A percentile compares a stretch with the other conserved stretches of the same genome.
phyloP scores from a whole-genome alignment of 2,113 vertebrate species.

The Campylomormyrus tamandua region DNA sequence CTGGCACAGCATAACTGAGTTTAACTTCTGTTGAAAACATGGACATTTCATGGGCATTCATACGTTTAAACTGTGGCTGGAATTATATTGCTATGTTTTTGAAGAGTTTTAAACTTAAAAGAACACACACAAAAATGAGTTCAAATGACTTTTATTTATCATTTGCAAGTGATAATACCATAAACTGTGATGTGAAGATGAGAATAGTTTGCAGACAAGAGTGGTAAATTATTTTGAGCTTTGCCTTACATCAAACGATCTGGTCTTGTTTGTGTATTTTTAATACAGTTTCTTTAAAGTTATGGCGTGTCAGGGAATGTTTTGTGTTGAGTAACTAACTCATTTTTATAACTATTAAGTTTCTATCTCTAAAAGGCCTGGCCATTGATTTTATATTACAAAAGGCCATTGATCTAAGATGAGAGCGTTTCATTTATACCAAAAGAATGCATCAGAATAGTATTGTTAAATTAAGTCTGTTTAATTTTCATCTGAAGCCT shows the following conservation, averaged over 20 bases:
- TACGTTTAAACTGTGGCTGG: constrained; percentile 73
- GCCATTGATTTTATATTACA: constrained; percentile 19
- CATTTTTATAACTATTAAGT: constrained; percentile 19
- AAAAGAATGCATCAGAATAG: constrained; percentile 21
- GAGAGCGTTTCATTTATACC: constrained; percentile 17
- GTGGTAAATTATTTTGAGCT: constrained; percentile 76
- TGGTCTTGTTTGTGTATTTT: constrained; percentile 87
- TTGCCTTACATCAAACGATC: constrained; percentile 79
- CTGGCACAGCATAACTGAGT: constrained; percentile 65
- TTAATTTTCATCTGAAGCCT: constrained; percentile 17
- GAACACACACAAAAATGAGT: constrained; percentile 28
- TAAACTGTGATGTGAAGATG: constrained; percentile 83
- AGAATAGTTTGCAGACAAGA: constrained; percentile 64
- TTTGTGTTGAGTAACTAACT: constrained; percentile 23
- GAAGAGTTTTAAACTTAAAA: constrained; percentile 35
- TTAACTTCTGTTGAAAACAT: constrained; percentile 66
- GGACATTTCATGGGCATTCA: constrained; percentile 66
- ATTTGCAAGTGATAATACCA: constrained; percentile 71
- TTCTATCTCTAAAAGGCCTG: constrained; percentile 10
- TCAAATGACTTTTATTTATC: constrained; percentile 70
- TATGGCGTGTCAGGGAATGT: constrained; percentile 29
- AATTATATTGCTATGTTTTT: constrained; percentile 61
- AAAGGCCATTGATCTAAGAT: constrained; percentile 16
- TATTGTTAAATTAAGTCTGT: constrained; percentile 3
- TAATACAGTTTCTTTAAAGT: constrained; percentile 93